phyloP scores from a whole-genome alignment of 2,797 vertebrate genomes.

The Hephaestus fuliginosus region DNA sequence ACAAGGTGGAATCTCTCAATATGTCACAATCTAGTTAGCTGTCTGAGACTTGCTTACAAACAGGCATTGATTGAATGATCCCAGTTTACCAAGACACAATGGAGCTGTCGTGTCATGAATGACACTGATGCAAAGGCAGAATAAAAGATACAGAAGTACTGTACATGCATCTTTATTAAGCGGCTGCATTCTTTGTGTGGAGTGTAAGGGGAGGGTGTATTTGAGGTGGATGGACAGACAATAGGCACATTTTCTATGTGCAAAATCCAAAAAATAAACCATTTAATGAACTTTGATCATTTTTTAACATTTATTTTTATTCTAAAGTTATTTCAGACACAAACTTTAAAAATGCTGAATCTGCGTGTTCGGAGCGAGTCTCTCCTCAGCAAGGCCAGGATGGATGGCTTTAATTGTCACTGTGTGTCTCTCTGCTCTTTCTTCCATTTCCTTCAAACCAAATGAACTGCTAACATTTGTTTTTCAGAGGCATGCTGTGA shows the following conservation, averaged over 20 bases:
- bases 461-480: conserved; percentile 73
- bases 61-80: conserved; percentile 73
- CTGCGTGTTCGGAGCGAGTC: background rate
- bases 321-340: conserved; percentile 24
- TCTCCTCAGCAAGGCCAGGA: conserved; percentile 41
- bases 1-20: conserved; percentile 76
- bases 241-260: conserved; percentile 3
- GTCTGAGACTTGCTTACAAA: conserved; percentile 66
- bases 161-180: conserved; percentile 62
- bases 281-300: conserved; percentile 20
- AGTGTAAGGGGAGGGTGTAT: background rate
- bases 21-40: conserved; percentile 74
- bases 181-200: conserved; percentile 12
- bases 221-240: conserved; percentile 21
- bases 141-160: conserved; percentile 21
- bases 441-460: conserved; percentile 57
- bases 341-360: conserved; percentile 26
- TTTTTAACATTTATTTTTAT: background rate
- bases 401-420: conserved; percentile 72
- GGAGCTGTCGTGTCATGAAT: conserved; percentile 45
- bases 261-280: conserved; percentile 21
- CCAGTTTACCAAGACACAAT: conserved; percentile 48
- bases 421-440: conserved; percentile 59
- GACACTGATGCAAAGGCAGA: conserved; percentile 24
- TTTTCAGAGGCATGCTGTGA: conserved; percentile 63